These are phyloP conservation scores for Heteromurus nitidus DNA, from an alignment of 2,888 invertebrate genomes.

Conservation along the genomic window DNA sequence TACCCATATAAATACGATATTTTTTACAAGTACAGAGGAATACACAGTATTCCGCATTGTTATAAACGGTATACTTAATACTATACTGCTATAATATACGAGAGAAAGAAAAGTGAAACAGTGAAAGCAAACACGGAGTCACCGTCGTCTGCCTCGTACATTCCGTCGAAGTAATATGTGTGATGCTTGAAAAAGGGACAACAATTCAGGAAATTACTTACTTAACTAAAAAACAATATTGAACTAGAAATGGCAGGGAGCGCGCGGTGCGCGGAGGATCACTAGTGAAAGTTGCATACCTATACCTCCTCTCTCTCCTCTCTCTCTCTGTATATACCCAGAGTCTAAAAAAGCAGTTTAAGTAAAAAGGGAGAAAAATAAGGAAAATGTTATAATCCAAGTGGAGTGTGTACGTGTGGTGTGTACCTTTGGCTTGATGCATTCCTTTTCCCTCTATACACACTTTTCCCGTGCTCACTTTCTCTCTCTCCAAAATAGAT, in stretches of 20 bases:
- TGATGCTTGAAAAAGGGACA: constrained; percentile 59
- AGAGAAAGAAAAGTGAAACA: neutral
- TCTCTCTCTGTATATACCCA: too few species aligned
- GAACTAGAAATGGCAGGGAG: constrained; percentile 49
- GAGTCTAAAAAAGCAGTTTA: constrained; percentile 20
- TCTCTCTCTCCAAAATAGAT: constrained; percentile 39
- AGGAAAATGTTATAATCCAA: constrained; percentile 53
- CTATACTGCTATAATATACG: too few species aligned
- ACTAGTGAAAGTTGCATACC: too few species aligned
- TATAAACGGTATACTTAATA: too few species aligned
- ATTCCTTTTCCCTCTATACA: constrained; percentile 44
- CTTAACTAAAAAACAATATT: constrained; percentile 66
- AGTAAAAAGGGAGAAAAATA: constrained; percentile 49
- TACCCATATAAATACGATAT: too few species aligned
- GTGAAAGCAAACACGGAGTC: neutral
- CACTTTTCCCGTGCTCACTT: too few species aligned
- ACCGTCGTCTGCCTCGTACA: neutral
- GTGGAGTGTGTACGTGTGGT: constrained; percentile 38
- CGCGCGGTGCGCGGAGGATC: too few species aligned
- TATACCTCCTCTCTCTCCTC: neutral
- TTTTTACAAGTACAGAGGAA: too few species aligned
- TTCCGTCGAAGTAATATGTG: constrained; percentile 36
- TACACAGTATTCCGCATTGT: too few species aligned
- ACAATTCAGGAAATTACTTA: constrained; percentile 66
- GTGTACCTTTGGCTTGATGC: constrained; percentile 12